Conservation (phyloP, 2,113 vertebrate species). For the Chaetodon trifascialis region DNA sequence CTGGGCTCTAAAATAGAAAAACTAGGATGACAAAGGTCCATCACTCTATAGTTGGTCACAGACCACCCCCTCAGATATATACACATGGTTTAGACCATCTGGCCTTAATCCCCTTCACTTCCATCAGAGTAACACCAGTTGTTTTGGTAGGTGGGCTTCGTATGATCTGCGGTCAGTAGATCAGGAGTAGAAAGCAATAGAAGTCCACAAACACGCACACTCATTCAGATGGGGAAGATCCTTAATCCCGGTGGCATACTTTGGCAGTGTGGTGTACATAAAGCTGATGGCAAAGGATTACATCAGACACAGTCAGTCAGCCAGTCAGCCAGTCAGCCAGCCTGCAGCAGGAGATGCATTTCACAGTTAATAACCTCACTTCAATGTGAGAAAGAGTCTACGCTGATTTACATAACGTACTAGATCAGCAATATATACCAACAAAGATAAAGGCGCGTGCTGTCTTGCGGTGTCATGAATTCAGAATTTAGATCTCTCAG, state of each 20-base stretch:
- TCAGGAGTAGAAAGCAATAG: constrained; percentile 40
- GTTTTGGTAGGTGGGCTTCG: constrained; percentile 21
- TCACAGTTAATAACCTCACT: not conserved
- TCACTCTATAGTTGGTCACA: not conserved
- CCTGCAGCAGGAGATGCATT: constrained; percentile 6
- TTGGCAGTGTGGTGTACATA: constrained; percentile 37
- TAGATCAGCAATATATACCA: not conserved
- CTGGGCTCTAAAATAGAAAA: not conserved
- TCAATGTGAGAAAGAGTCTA: not conserved
- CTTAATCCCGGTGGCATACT: constrained; percentile 63
- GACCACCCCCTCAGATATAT: constrained; percentile 3
- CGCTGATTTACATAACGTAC: not conserved
- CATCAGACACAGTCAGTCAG: constrained; percentile 11
- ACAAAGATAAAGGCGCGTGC: not conserved
- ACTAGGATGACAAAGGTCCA: not conserved
- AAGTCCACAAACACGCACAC: not conserved
- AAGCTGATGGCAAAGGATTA: constrained; percentile 67
- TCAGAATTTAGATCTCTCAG: not conserved
- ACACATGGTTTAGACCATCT: constrained; percentile 17
- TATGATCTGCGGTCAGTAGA: constrained; percentile 40
- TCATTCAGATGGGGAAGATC: constrained; percentile 14
- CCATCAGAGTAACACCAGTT: constrained; percentile 3
- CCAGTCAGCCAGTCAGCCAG: constrained; percentile 15
- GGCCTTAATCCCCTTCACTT: constrained; percentile 34
- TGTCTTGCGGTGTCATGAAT: too few species aligned